phyloP scores from a whole-genome alignment of 2,113 vertebrate genomes.

The Papio anubis region DNA sequence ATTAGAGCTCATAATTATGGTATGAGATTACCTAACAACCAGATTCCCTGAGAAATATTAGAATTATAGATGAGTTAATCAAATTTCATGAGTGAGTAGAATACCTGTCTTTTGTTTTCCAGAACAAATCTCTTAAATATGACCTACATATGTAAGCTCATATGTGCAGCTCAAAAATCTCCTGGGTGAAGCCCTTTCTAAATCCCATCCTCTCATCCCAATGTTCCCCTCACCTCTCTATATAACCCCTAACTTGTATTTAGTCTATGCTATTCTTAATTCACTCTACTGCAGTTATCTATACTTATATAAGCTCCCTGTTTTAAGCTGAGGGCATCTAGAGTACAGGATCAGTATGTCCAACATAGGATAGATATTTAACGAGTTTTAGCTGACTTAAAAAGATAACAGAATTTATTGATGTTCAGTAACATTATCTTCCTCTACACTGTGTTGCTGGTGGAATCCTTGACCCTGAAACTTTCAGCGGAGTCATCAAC shows the following conservation, averaged over 20 bases:
- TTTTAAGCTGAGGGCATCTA: not conserved
- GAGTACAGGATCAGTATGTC: not conserved
- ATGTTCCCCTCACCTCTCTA: not conserved
- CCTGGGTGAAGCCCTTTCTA: not conserved
- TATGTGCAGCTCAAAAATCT: not conserved
- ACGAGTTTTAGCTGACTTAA: not conserved
- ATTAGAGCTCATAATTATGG: not conserved
- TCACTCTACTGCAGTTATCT: not conserved
- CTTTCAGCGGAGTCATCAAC: not conserved
- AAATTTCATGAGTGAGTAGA: not conserved
- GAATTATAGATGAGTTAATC: not conserved
- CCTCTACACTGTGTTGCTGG: not conserved
- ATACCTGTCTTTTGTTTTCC: not conserved
- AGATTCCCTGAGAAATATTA: not conserved
- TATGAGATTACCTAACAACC: not conserved
- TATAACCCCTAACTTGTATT: not conserved
- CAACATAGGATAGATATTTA: not conserved
- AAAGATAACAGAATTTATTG: not conserved
- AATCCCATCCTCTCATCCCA: not conserved
- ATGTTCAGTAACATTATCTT: not conserved
- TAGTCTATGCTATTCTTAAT: not conserved
- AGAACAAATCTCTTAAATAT: not conserved
- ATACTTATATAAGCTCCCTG: not conserved
- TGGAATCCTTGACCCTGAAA: not conserved
- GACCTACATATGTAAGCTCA: not conserved